Evolutionary conservation across 2,888 invertebrate genomes (phyloP).

Genomic region (Epirrita christyi): DNA sequence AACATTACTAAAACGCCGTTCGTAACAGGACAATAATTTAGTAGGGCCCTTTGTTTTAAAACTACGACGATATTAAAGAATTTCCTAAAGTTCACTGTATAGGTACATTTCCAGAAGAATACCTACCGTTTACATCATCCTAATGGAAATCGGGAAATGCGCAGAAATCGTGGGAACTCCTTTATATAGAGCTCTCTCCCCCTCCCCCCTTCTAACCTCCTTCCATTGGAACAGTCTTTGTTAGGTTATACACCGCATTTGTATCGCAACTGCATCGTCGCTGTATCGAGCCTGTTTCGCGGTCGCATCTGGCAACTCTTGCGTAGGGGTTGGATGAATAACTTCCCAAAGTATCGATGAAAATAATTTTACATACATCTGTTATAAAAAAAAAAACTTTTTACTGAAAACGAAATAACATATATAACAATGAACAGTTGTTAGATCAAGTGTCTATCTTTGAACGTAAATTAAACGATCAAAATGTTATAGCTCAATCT

Average conservation of each 20-base stretch:
- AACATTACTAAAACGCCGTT: no score
- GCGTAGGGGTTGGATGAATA: slow-evolving; percentile 3
- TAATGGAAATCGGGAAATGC: slow-evolving; percentile 7
- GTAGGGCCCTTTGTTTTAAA: no score
- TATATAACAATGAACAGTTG: no score
- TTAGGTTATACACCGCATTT: slow-evolving; percentile 3
- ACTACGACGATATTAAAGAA: neutral
- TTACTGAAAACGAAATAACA: no score
- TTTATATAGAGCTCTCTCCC: slow-evolving; percentile 14
- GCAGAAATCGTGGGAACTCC: slow-evolving; percentile 15
- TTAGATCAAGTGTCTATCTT: neutral
- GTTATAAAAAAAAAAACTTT: no score
- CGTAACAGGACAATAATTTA: no score
- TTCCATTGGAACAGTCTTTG: neutral
- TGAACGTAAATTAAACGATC: slow-evolving; percentile 10
- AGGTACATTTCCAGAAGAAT: neutral
- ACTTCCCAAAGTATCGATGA: slow-evolving; percentile 7
- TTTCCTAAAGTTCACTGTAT: neutral
- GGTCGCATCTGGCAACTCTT: slow-evolving; percentile 8
- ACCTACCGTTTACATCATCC: neutral
- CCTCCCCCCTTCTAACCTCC: neutral
- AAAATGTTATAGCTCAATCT: slow-evolving; percentile 20
- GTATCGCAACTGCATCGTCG: slow-evolving; percentile 10
- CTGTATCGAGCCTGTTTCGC: slow-evolving; percentile 1
- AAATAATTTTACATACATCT: no score